Conservation (phyloP, 2,888 invertebrate genomes). For the Cylindroiulus punctatus region DNA sequence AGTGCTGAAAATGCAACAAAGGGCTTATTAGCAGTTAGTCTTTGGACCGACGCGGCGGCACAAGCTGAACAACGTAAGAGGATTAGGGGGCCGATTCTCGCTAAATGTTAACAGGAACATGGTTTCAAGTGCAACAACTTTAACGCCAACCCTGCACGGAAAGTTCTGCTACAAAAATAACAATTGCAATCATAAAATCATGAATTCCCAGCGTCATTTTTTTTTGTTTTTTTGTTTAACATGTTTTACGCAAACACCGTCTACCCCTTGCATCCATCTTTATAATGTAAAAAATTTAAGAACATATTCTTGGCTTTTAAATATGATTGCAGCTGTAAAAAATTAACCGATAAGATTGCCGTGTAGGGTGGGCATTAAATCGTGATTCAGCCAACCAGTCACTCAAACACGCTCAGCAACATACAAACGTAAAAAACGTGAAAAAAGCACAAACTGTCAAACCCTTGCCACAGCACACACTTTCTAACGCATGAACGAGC, state of each 20-base stretch:
- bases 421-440: neutral
- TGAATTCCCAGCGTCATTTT: too few species aligned
- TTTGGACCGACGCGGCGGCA: neutral
- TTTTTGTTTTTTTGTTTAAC: too few species aligned
- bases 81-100: neutral
- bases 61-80: neutral
- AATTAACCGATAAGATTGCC: too few species aligned
- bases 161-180: too few species aligned
- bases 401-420: neutral
- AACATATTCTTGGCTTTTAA: too few species aligned
- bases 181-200: too few species aligned
- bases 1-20: neutral
- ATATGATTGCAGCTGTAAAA: too few species aligned
- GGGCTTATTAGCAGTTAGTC: neutral
- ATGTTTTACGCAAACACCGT: too few species aligned
- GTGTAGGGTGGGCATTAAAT: too few species aligned
- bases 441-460: conserved; percentile 31
- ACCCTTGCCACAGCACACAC: conserved; percentile 33
- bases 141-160: too few species aligned
- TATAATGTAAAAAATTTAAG: too few species aligned
- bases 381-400: neutral
- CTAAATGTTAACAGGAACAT: neutral
- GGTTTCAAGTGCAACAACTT: neutral
- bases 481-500: conserved; percentile 11
- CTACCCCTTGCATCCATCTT: too few species aligned